A percentile compares a stretch with the other conserved stretches of the same genome.
Evolutionary conservation across 2,888 invertebrate genomes (phyloP).

Genomic region (Ophion ellenae): DNA sequence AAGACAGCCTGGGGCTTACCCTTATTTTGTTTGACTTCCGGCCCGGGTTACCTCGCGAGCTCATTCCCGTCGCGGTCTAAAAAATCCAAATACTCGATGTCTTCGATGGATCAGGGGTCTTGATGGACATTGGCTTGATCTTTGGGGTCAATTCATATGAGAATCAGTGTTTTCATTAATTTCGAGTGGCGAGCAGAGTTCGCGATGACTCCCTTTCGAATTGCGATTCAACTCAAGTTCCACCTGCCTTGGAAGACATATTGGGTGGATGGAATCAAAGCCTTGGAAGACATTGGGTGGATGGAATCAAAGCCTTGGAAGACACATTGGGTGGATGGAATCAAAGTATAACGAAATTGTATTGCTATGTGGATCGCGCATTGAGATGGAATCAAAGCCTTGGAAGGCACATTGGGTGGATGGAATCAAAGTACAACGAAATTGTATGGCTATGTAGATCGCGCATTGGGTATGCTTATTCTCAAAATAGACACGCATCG

Average conservation of each 20-base stretch:
- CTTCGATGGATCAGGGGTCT: background rate
- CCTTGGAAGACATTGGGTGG: background rate
- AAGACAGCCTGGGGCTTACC: background rate
- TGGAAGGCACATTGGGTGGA: background rate
- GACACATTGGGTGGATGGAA: background rate
- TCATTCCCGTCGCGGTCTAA: background rate
- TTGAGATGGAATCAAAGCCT: background rate
- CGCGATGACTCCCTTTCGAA: background rate
- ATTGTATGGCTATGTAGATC: background rate
- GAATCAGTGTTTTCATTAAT: too few species aligned
- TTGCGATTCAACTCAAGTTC: background rate
- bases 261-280: background rate
- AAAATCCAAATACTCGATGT: background rate
- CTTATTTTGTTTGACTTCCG: background rate
- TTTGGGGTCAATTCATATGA: background rate
- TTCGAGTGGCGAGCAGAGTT: too few species aligned
- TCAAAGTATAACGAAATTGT: background rate
- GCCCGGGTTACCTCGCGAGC: background rate
- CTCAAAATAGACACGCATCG: slow-evolving; percentile 26
- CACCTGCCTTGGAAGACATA: background rate
- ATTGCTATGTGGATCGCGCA: background rate
- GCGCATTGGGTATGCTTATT: slow-evolving; percentile 17
- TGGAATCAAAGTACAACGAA: background rate
- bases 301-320: background rate
- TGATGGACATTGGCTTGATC: background rate